Percentiles rank a stretch among this genome's conserved stretches.
Evolutionary conservation across 2,797 vertebrate species (phyloP).

Genomic region (Acipenser oxyrinchus): DNA sequence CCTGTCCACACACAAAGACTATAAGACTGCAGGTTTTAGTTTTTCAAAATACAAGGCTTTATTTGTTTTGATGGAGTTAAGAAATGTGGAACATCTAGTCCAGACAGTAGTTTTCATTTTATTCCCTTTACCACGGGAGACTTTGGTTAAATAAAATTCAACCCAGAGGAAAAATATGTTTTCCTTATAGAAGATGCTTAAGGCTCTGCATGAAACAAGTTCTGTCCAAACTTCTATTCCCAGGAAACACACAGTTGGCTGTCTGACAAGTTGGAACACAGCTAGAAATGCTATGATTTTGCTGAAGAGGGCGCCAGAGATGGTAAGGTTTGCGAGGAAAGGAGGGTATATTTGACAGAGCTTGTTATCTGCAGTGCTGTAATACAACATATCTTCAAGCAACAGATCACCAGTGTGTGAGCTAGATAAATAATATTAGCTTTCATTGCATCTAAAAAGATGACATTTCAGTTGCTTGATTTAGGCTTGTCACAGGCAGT

Average conservation of each 20-base stretch:
- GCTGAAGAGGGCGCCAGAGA: conserved; percentile 1
- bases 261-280: background rate
- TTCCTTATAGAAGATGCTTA: conserved; percentile 1
- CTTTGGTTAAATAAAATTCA: conserved; percentile 7
- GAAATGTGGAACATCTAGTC: conserved; percentile 5
- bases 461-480: too few species aligned
- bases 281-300: background rate
- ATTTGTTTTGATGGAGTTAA: conserved; percentile 9
- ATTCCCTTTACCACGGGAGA: conserved; percentile 6
- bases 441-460: too few species aligned
- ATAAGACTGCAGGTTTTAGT: background rate
- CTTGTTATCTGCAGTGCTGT: too few species aligned
- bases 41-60: background rate
- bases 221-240: conserved; percentile 5
- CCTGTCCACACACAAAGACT: background rate
- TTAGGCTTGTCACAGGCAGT: too few species aligned
- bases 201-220: background rate
- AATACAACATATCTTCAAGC: too few species aligned
- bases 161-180: background rate
- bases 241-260: background rate
- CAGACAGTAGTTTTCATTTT: conserved; percentile 1
- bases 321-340: too few species aligned
- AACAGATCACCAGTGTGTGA: too few species aligned
- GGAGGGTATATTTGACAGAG: too few species aligned
- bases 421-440: too few species aligned